phyloP scores from a whole-genome alignment of 2,888 invertebrate genomes.

The Criorhina ranunculi region DNA sequence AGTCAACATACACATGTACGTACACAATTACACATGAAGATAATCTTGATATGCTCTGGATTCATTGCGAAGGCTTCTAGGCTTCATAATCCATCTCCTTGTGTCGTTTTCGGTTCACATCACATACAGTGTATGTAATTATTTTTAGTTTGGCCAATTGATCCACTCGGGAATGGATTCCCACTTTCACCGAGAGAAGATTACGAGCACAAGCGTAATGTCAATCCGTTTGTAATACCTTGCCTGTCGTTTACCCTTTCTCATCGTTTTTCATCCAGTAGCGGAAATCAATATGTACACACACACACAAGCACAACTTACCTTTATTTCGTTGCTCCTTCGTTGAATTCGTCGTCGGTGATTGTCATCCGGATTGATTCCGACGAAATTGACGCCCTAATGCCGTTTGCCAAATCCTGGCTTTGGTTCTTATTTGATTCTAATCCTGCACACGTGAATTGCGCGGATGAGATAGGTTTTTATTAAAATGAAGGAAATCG shows the following conservation, averaged over 20 bases:
- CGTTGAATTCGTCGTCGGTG: slow-evolving; percentile 32
- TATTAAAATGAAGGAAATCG: slow-evolving; percentile 26
- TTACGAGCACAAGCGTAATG: slow-evolving; percentile 48
- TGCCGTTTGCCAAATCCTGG: slow-evolving; percentile 56
- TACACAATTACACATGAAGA: slow-evolving; percentile 14
- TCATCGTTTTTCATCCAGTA: slow-evolving; percentile 17
- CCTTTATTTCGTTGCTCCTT: slow-evolving; percentile 43
- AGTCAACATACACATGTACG: slow-evolving; percentile 24
- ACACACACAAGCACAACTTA: slow-evolving; percentile 40
- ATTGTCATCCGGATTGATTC: slow-evolving; percentile 61
- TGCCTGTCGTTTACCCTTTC: slow-evolving; percentile 50
- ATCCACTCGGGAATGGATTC: slow-evolving; percentile 48
- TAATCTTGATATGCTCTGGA: slow-evolving; percentile 53
- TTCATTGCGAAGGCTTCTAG: slow-evolving; percentile 23
- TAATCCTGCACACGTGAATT: slow-evolving; percentile 63
- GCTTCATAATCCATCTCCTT: slow-evolving; percentile 2
- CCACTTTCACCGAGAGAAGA: slow-evolving; percentile 16
- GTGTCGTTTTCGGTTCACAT: slow-evolving; percentile 41
- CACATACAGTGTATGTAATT: slow-evolving; percentile 66
- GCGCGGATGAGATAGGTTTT: not conserved
- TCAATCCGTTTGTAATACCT: slow-evolving; percentile 61
- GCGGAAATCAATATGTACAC: slow-evolving; percentile 66
- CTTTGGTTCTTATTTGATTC: slow-evolving; percentile 66
- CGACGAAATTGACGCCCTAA: slow-evolving; percentile 66
- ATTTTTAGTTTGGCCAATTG: slow-evolving; percentile 67